These are phyloP conservation scores for Epinotia nisella DNA, from an alignment of 2,888 invertebrate species.

Conservation along the genomic window DNA sequence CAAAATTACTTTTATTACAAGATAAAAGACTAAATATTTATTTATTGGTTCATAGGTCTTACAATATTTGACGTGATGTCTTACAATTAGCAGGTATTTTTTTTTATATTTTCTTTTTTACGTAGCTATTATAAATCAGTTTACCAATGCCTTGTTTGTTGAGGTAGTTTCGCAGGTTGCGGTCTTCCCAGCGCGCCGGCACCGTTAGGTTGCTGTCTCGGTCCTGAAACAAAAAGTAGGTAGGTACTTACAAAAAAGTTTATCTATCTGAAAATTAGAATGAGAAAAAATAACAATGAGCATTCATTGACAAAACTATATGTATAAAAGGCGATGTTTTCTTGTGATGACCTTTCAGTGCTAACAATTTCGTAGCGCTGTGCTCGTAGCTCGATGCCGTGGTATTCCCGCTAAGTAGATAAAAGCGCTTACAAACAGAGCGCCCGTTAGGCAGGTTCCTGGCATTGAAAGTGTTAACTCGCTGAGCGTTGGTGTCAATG, in stretches of 20 bases:
- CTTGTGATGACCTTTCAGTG: too few species aligned
- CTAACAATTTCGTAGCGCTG: too few species aligned
- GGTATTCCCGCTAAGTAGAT: too few species aligned
- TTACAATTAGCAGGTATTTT: not conserved
- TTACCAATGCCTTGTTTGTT: conserved; percentile 83
- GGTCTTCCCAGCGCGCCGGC: conserved; percentile 87
- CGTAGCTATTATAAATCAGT: conserved; percentile 45
- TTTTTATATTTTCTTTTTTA: not conserved
- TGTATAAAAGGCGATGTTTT: not conserved
- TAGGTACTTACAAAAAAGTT: too few species aligned
- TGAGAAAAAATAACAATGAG: not conserved
- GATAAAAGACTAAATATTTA: too few species aligned
- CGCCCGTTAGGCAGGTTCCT: too few species aligned
- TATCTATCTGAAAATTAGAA: not conserved
- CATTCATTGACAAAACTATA: not conserved
- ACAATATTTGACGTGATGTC: too few species aligned
- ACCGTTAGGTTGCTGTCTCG: conserved; percentile 87
- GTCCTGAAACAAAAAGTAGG: conserved; percentile 72
- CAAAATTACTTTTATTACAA: not conserved
- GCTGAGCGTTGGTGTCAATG: too few species aligned
- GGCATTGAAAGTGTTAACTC: too few species aligned
- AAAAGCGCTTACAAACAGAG: too few species aligned
- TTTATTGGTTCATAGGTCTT: too few species aligned
- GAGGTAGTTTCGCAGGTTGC: conserved; percentile 86
- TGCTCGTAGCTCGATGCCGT: too few species aligned